phyloP scores from a whole-genome alignment of 2,113 vertebrate species.

The Pelecanus crispus region DNA sequence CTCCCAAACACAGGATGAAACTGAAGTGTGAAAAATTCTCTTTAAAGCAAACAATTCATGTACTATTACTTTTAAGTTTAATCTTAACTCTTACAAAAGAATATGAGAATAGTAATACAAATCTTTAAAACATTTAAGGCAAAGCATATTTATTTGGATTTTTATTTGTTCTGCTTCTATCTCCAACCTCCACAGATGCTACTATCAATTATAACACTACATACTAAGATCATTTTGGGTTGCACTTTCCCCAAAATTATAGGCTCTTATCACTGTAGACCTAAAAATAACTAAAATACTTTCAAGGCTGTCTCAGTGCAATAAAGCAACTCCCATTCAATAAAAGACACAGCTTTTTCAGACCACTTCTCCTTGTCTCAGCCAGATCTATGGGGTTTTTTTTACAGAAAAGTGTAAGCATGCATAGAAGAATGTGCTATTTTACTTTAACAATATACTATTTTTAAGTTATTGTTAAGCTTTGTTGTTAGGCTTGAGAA shows the following conservation, averaged over 20 bases:
- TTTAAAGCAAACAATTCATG: background rate
- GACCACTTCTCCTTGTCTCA: background rate
- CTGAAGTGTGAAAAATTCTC: background rate
- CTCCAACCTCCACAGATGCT: background rate
- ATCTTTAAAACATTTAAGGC: background rate
- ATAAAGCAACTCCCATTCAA: background rate
- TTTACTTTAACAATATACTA: background rate
- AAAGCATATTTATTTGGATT: background rate
- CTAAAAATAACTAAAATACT: background rate
- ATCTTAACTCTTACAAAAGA: background rate
- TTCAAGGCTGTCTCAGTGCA: background rate
- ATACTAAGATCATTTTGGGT: background rate
- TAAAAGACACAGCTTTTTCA: background rate
- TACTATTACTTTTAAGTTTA: background rate
- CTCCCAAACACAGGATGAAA: background rate
- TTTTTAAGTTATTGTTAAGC: background rate
- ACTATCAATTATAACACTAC: background rate
- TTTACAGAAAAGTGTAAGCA: background rate
- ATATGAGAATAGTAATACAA: background rate
- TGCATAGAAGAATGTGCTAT: background rate
- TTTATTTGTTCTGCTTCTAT: background rate
- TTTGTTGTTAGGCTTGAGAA: background rate
- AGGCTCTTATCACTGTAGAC: background rate
- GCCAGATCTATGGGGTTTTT: background rate
- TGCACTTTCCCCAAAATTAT: background rate